These are phyloP conservation scores for Vulpes ferrilata DNA, from an alignment of 2,113 vertebrate genomes.

Conservation along the genomic window DNA sequence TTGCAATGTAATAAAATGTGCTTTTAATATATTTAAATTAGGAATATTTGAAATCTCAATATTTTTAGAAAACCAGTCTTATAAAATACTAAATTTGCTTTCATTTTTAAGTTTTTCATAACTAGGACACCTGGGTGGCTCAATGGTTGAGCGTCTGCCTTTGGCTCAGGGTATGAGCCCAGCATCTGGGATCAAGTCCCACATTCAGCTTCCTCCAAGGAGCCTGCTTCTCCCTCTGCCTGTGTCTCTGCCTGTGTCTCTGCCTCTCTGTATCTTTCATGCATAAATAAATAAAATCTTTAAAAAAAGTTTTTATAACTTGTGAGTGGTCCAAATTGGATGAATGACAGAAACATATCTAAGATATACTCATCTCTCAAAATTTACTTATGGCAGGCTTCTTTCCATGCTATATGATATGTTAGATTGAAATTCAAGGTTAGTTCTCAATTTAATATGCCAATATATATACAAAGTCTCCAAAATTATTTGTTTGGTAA, in stretches of 20 bases:
- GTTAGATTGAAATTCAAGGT: constrained; percentile 11
- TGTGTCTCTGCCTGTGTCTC: too few relatives aligned
- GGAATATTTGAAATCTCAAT: not conserved
- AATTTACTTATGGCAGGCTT: not conserved
- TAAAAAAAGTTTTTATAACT: not conserved
- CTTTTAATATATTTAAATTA: constrained; percentile 11
- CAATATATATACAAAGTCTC: not conserved
- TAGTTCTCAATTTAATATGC: not conserved
- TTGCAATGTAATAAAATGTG: not conserved
- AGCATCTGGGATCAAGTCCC: too few relatives aligned
- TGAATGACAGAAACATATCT: not conserved
- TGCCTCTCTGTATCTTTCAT: too few relatives aligned
- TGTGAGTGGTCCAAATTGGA: not conserved
- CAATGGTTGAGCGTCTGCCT: too few relatives aligned
- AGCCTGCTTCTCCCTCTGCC: too few relatives aligned
- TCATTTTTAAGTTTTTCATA: not conserved
- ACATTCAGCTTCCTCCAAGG: too few relatives aligned
- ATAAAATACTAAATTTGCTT: constrained; percentile 9
- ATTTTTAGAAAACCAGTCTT: not conserved
- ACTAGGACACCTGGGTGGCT: too few relatives aligned
- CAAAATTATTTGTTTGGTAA: constrained; percentile 1
- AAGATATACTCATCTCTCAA: not conserved
- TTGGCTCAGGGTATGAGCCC: too few relatives aligned
- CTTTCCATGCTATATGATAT: not conserved
- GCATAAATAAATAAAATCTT: too few relatives aligned